Percentiles rank a stretch among this genome's conserved stretches.
These are phyloP conservation scores for Dasypus novemcinctus DNA, from an alignment of 2,113 vertebrate species.

Conservation along the genomic window DNA sequence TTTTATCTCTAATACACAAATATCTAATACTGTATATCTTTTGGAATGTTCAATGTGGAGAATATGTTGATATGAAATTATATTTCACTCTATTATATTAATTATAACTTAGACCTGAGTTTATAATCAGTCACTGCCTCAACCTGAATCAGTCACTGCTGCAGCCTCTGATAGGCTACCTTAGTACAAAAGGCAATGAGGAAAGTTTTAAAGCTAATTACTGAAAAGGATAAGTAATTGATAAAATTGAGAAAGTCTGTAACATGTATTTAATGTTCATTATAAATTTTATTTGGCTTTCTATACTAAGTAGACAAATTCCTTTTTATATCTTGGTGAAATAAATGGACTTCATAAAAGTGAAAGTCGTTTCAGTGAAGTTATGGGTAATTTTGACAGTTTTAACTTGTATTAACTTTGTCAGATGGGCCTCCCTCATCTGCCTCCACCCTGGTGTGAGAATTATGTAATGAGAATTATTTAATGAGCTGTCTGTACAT, in stretches of 20 bases:
- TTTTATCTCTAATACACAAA: neutral
- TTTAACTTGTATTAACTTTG: neutral
- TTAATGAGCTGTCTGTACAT: neutral
- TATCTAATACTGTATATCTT: neutral
- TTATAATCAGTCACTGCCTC: neutral
- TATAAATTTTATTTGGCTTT: neutral
- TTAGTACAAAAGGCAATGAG: neutral
- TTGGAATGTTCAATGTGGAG: neutral
- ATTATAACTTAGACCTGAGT: neutral
- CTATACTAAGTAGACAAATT: neutral
- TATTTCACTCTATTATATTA: too few species aligned
- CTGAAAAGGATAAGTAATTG: neutral
- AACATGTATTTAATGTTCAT: neutral
- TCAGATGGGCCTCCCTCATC: neutral
- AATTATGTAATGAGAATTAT: neutral
- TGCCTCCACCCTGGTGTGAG: neutral
- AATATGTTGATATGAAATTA: neutral
- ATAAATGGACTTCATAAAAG: neutral
- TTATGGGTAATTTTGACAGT: neutral
- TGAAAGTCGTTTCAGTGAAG: neutral
- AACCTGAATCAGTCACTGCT: neutral
- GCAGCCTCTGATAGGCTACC: neutral
- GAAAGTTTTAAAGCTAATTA: neutral
- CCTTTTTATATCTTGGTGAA: neutral
- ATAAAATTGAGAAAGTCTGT: neutral